Percentiles rank a stretch among this genome's conserved stretches.
These are phyloP conservation scores for Perognathus longimembris DNA, from an alignment of 2,113 vertebrate genomes.

Conservation along the genomic window DNA sequence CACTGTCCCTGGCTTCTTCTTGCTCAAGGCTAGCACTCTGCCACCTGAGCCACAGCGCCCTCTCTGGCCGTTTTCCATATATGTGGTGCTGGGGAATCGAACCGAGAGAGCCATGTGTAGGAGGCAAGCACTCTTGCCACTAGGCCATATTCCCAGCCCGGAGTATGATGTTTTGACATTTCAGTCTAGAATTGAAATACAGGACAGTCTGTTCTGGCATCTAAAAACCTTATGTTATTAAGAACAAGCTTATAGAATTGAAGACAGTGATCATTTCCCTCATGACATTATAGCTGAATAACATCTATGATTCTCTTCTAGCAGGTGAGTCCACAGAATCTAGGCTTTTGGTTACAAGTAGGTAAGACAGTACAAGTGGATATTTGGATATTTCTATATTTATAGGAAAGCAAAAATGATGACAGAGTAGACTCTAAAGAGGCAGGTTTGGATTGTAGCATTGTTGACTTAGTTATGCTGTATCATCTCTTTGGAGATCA, in stretches of 20 bases:
- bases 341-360: neutral
- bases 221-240: neutral
- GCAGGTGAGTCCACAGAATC: neutral
- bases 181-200: neutral
- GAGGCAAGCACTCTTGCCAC: too few relatives aligned
- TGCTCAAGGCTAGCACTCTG: too few relatives aligned
- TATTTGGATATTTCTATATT: neutral
- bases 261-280: neutral
- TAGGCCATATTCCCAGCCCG: too few relatives aligned
- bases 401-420: conserved; percentile 24
- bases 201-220: neutral
- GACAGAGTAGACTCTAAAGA: conserved; percentile 24
- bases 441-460: neutral
- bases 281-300: neutral
- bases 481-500: neutral
- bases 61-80: too few relatives aligned
- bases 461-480: neutral
- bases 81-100: too few relatives aligned
- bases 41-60: too few relatives aligned
- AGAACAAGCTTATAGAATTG: neutral
- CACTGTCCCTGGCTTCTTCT: too few relatives aligned
- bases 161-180: neutral
- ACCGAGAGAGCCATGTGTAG: too few relatives aligned
- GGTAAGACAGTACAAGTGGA: neutral
- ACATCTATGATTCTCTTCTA: neutral